A percentile compares a stretch with the other conserved stretches of the same genome.
These are phyloP conservation scores for Thera obeliscata DNA, from an alignment of 2,888 invertebrate genomes.

Conservation along the genomic window DNA sequence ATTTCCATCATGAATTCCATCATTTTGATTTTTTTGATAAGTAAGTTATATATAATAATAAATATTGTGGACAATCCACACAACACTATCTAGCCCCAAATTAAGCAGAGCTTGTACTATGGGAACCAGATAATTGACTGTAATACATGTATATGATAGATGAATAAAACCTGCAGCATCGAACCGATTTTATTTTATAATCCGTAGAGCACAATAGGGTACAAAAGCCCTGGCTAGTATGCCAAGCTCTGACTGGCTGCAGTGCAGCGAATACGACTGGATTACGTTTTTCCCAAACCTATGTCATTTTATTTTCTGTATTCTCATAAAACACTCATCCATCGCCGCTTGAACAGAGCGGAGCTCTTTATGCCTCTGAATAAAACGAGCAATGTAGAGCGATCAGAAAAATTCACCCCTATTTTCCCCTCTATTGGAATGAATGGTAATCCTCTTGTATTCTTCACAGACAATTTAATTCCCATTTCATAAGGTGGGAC, in stretches of 20 bases:
- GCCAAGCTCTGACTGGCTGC: slow-evolving; percentile 51
- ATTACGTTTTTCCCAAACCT: slow-evolving; percentile 44
- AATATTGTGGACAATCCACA: too few relatives aligned
- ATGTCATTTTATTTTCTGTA: slow-evolving; percentile 6
- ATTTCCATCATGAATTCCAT: slow-evolving; percentile 61
- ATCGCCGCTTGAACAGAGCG: slow-evolving; percentile 39
- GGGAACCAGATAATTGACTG: too few relatives aligned
- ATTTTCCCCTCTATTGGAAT: slow-evolving; percentile 41
- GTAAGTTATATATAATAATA: slow-evolving; percentile 12
- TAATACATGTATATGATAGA: background rate
- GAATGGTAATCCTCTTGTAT: slow-evolving; percentile 65
- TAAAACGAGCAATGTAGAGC: slow-evolving; percentile 44
- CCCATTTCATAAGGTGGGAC: slow-evolving; percentile 68
- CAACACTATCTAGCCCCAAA: too few relatives aligned
- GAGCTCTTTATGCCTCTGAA: slow-evolving; percentile 7
- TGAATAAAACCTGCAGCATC: slow-evolving; percentile 12
- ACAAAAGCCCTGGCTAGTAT: slow-evolving; percentile 44
- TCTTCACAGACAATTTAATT: slow-evolving; percentile 77
- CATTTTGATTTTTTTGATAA: slow-evolving; percentile 60
- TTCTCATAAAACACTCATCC: slow-evolving; percentile 36
- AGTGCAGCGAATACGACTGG: slow-evolving; percentile 54
- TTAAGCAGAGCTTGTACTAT: too few relatives aligned
- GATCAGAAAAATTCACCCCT: slow-evolving; percentile 26
- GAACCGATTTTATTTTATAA: slow-evolving; percentile 42
- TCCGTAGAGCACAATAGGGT: slow-evolving; percentile 45